Evolutionary conservation across 2,113 vertebrate genomes (phyloP).

Genomic region (Ifrita kowaldi): DNA sequence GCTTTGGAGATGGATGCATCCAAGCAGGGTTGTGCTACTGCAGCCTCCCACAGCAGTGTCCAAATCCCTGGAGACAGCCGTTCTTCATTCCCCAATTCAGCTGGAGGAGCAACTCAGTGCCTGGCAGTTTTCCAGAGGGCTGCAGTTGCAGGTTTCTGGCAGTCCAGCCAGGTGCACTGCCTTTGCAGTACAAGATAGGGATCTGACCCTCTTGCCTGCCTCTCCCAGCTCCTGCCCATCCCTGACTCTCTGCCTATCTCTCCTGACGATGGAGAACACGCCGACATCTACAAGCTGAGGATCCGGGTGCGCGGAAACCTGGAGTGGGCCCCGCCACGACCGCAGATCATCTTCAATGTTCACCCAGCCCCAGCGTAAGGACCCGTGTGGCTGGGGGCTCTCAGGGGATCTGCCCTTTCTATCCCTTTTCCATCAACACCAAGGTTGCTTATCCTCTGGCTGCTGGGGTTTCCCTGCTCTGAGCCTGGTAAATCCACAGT

Average conservation of each 20-base stretch:
- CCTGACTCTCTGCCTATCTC: slow-evolving; percentile 94
- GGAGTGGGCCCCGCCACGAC: slow-evolving; percentile 94
- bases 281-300: slow-evolving; percentile 93
- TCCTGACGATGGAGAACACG: slow-evolving; percentile 92
- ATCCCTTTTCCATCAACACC: not conserved
- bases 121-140: not conserved
- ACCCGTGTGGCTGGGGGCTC: accelerated
- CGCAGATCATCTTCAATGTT: slow-evolving; percentile 97
- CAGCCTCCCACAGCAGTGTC: not conserved
- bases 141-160: not conserved
- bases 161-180: not conserved
- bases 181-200: not conserved
- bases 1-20: not conserved
- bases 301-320: slow-evolving; percentile 95
- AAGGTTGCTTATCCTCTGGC: not conserved
- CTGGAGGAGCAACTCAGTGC: not conserved
- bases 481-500: not conserved
- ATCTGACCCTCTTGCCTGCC: not conserved
- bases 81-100: not conserved
- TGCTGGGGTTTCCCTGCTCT: not conserved
- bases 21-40: not conserved
- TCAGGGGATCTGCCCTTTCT: not conserved
- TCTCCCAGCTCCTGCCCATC: slow-evolving; percentile 88
- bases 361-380: slow-evolving; percentile 92
- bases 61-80: not conserved